These are phyloP conservation scores for Pelecanus crispus DNA, from an alignment of 2,113 vertebrate genomes.

Conservation along the genomic window DNA sequence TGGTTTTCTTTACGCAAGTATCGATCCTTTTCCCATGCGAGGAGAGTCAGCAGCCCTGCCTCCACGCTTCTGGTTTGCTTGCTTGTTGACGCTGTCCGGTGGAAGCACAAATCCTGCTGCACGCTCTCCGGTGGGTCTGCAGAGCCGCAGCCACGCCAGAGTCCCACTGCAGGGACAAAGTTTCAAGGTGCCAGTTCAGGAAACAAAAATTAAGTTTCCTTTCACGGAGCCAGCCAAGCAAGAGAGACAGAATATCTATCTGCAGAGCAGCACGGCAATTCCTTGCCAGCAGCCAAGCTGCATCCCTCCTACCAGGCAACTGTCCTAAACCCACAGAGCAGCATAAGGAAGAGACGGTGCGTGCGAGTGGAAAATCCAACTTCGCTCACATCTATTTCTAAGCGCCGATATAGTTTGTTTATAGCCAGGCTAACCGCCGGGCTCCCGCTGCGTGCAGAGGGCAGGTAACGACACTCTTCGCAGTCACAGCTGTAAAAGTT, in stretches of 20 bases:
- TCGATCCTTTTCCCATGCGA: no score
- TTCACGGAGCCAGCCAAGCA: not conserved
- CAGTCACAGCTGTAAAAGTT: not conserved
- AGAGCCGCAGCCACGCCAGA: not conserved
- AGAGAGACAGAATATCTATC: not conserved
- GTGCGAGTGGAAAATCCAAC: not conserved
- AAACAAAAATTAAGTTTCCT: not conserved
- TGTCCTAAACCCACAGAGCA: not conserved
- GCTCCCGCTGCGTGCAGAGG: not conserved
- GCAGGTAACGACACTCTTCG: rapidly evolving
- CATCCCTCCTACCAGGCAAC: not conserved
- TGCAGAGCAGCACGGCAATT: not conserved
- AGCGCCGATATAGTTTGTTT: not conserved
- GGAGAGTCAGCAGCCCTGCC: not conserved
- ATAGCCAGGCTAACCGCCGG: not conserved
- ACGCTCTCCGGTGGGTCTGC: rapidly evolving
- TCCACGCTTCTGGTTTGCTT: not conserved
- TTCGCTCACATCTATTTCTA: not conserved
- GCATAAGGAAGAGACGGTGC: not conserved
- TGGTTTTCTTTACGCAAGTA: no score
- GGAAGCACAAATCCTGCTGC: not conserved
- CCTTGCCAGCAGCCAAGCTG: not conserved
- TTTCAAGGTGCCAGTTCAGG: not conserved
- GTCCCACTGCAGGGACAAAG: not conserved
- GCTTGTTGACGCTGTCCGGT: rapidly evolving